A percentile compares a stretch with the other conserved stretches of the same genome.
phyloP scores from a whole-genome alignment of 2,113 vertebrate genomes.

The Collichthys lucidus region DNA sequence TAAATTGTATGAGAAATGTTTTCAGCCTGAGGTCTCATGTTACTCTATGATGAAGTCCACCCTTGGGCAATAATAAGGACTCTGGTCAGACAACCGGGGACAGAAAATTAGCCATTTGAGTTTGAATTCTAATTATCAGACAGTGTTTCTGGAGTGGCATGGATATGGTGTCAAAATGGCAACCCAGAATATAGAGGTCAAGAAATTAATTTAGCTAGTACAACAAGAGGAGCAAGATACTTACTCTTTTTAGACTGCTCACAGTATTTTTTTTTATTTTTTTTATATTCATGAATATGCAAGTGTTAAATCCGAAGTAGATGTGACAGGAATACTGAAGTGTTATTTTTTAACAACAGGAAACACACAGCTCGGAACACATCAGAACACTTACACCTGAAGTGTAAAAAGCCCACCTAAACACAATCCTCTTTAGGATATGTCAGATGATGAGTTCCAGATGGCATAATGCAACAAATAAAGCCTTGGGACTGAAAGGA shows the following conservation, averaged over 20 bases:
- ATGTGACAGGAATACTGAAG: slow-evolving; percentile 40
- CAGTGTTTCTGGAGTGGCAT: slow-evolving; percentile 71
- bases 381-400: slow-evolving; percentile 3
- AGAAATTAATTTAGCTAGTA: slow-evolving; percentile 79
- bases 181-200: slow-evolving; percentile 77
- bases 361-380: neutral
- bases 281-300: slow-evolving; percentile 28
- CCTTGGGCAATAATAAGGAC: slow-evolving; percentile 57
- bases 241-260: slow-evolving; percentile 40
- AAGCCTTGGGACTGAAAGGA: neutral
- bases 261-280: neutral
- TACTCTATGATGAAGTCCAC: slow-evolving; percentile 54
- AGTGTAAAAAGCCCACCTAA: neutral
- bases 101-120: slow-evolving; percentile 78
- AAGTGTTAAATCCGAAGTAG: neutral
- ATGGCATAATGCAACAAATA: neutral
- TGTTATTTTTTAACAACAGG: neutral
- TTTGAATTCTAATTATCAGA: slow-evolving; percentile 82
- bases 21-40: slow-evolving; percentile 7
- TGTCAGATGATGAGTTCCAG: neutral
- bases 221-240: slow-evolving; percentile 54
- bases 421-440: neutral
- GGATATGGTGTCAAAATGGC: slow-evolving; percentile 79
- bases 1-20: neutral
- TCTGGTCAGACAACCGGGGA: slow-evolving; percentile 62